phyloP scores from a whole-genome alignment of 2,113 vertebrate species.

The Entomyzon cyanotis region DNA sequence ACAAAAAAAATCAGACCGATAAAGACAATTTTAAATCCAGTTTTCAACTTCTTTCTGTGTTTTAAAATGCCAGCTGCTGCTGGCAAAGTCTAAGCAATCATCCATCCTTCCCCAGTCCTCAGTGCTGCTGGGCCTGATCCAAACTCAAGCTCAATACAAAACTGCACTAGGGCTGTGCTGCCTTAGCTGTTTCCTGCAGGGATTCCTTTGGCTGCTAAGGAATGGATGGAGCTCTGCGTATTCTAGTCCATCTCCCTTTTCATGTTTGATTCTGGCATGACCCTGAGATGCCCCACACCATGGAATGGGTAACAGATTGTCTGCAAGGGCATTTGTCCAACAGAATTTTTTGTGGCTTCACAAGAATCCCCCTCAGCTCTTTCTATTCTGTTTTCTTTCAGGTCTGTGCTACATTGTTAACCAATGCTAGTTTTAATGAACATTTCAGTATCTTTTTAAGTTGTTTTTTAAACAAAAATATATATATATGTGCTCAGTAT shows the following conservation, averaged over 20 bases:
- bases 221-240: background rate
- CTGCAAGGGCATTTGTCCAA: background rate
- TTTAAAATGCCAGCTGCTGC: background rate
- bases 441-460: background rate
- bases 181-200: rapidly evolving
- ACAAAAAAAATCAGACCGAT: background rate
- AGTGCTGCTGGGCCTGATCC: background rate
- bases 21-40: background rate
- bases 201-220: background rate
- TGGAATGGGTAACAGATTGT: background rate
- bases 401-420: background rate
- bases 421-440: background rate
- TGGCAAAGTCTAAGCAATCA: background rate
- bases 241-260: background rate
- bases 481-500: background rate
- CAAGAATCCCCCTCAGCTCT: background rate
- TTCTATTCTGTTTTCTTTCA: background rate
- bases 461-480: background rate
- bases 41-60: background rate
- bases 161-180: background rate
- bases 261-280: background rate
- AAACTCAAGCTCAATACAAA: background rate
- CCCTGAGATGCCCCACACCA: background rate
- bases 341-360: background rate
- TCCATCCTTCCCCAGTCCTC: background rate